These are phyloP conservation scores for Diphyllodes magnificus DNA, from an alignment of 2,113 vertebrate species.

Conservation along the genomic window DNA sequence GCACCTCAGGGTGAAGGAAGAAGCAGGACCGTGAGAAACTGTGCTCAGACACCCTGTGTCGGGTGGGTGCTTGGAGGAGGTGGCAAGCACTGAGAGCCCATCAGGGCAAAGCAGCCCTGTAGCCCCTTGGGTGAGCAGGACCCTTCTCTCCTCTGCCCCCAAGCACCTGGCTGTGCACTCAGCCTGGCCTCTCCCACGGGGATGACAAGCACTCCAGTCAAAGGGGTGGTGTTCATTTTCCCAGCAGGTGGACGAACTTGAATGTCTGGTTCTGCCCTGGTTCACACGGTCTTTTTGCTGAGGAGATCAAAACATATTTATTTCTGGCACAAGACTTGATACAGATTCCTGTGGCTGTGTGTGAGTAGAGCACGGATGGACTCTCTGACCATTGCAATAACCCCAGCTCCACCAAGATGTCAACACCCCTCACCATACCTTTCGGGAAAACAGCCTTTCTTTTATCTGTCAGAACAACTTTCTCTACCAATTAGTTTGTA, in stretches of 20 bases:
- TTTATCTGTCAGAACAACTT: background rate
- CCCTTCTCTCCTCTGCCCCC: background rate
- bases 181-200: background rate
- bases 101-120: background rate
- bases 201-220: rapidly evolving
- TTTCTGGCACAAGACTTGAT: background rate
- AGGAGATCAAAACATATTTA: background rate
- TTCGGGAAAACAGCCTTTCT: background rate
- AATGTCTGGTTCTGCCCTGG: conserved; percentile 11
- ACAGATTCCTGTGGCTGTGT: background rate
- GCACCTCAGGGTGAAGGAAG: background rate
- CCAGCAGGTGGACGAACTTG: background rate
- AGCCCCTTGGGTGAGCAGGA: rapidly evolving
- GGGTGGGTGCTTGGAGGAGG: background rate
- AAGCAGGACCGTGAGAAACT: background rate
- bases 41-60: rapidly evolving
- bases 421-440: rapidly evolving
- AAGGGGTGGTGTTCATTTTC: background rate
- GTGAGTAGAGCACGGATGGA: background rate
- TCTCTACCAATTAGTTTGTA: background rate
- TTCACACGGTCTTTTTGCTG: background rate
- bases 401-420: background rate
- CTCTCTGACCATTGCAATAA: rapidly evolving
- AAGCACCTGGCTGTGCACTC: background rate
- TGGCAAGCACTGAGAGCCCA: background rate